Evolutionary conservation across 2,797 vertebrate species (phyloP).

Genomic region (Sternotherus odoratus): DNA sequence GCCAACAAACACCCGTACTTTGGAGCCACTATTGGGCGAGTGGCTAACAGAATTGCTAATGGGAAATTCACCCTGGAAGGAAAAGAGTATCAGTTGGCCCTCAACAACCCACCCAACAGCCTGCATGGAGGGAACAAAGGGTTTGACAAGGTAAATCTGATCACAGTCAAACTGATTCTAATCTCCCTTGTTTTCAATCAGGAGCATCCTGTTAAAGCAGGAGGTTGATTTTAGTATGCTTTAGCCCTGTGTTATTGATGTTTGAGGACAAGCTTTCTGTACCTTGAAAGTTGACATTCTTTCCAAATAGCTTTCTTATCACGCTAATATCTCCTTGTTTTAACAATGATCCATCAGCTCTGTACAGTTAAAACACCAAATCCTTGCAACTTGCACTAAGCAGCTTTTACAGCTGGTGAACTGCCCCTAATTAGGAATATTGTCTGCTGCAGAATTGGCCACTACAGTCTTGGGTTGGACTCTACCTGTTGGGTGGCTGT

Average conservation of each 20-base stretch:
- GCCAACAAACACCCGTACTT: constrained; percentile 88
- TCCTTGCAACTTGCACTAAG: too few relatives aligned
- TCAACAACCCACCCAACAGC: constrained; percentile 92
- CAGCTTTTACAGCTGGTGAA: background rate
- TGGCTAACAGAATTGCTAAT: constrained; percentile 92
- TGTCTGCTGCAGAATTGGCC: background rate
- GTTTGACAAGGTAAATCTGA: constrained; percentile 90
- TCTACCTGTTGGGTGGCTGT: background rate
- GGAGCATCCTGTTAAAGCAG: background rate
- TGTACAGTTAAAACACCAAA: background rate
- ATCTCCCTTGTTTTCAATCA: rapidly evolving
- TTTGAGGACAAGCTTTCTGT: background rate
- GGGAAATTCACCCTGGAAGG: constrained; percentile 86
- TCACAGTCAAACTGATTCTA: background rate
- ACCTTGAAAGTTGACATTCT: background rate
- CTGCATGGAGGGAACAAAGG: constrained; percentile 92
- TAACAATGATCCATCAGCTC: background rate
- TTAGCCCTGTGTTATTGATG: background rate
- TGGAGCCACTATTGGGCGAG: constrained; percentile 90
- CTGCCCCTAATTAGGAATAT: background rate
- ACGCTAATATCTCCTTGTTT: background rate
- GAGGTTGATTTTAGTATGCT: background rate
- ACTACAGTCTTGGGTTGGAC: background rate
- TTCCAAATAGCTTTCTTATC: background rate
- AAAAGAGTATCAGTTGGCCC: constrained; percentile 85